phyloP scores from a whole-genome alignment of 1,140 invertebrate species.

The Cydia strobilella region DNA sequence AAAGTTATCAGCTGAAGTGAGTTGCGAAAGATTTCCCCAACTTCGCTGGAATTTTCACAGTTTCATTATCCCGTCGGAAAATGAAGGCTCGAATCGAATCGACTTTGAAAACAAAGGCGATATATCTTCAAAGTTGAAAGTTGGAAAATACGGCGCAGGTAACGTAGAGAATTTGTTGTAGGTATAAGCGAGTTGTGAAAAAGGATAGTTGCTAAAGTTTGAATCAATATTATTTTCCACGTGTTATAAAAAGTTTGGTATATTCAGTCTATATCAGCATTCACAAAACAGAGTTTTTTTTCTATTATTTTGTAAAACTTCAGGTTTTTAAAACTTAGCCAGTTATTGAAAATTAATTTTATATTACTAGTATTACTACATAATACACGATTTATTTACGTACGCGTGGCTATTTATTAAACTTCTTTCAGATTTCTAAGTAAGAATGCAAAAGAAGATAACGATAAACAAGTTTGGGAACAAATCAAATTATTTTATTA shows the following conservation, averaged over 20 bases:
- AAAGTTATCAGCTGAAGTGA: slow-evolving; percentile 31
- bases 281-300: too few relatives aligned
- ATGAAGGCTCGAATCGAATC: slow-evolving; percentile 30
- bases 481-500: too few relatives aligned
- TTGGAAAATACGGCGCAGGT: slow-evolving; percentile 19
- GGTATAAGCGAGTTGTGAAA: background rate
- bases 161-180: background rate
- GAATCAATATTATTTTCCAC: background rate
- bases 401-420: too few relatives aligned
- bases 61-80: slow-evolving; percentile 30
- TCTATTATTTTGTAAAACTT: too few relatives aligned
- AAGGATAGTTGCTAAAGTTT: background rate
- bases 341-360: too few relatives aligned
- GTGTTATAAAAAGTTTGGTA: background rate
- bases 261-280: too few relatives aligned
- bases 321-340: too few relatives aligned
- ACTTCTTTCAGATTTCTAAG: too few relatives aligned
- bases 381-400: too few relatives aligned
- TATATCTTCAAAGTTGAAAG: slow-evolving; percentile 29
- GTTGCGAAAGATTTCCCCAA: slow-evolving; percentile 33
- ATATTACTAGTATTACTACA: too few relatives aligned
- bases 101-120: slow-evolving; percentile 31
- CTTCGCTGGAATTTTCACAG: slow-evolving; percentile 22
- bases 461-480: too few relatives aligned
- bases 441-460: too few relatives aligned